phyloP scores from a whole-genome alignment of 2,113 vertebrate genomes.

The Stigmatopora nigra region DNA sequence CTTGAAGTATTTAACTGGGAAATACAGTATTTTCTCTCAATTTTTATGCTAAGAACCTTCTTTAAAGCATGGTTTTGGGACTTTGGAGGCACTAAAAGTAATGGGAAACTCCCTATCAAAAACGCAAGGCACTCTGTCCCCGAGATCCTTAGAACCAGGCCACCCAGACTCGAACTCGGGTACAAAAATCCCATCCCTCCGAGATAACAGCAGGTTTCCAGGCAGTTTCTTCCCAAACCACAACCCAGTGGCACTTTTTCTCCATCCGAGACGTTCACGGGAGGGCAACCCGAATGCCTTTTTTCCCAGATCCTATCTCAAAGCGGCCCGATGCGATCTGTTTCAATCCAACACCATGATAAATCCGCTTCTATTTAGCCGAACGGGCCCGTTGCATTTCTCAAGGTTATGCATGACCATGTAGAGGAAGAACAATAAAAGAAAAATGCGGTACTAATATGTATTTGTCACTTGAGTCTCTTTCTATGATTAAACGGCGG shows the following conservation, averaged over 20 bases:
- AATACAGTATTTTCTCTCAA: too few species aligned
- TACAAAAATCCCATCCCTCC: too few species aligned
- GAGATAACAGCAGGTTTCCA: too few species aligned
- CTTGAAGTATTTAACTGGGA: too few species aligned
- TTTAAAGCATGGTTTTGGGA: too few species aligned
- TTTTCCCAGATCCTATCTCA: conserved; percentile 63
- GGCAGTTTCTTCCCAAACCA: conserved; percentile 27
- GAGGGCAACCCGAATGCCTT: conserved; percentile 58
- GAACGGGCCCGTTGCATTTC: conserved; percentile 54
- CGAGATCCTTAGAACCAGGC: too few species aligned
- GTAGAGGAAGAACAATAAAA: conserved; percentile 62
- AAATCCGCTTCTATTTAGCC: conserved; percentile 63
- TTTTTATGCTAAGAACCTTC: too few species aligned
- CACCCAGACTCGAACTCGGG: too few species aligned
- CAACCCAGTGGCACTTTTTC: conserved; percentile 35
- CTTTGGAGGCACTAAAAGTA: too few species aligned
- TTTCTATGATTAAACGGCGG: conserved; percentile 66
- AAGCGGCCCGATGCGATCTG: conserved; percentile 64
- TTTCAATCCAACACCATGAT: conserved; percentile 60
- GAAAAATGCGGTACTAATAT: conserved; percentile 59
- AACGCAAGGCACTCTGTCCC: too few species aligned
- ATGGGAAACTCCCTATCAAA: too few species aligned
- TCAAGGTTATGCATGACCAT: conserved; percentile 66
- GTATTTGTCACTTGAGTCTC: conserved; percentile 67
- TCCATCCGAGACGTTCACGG: conserved; percentile 56